Conservation (phyloP, 2,797 vertebrate genomes). For the Dryobates pubescens region DNA sequence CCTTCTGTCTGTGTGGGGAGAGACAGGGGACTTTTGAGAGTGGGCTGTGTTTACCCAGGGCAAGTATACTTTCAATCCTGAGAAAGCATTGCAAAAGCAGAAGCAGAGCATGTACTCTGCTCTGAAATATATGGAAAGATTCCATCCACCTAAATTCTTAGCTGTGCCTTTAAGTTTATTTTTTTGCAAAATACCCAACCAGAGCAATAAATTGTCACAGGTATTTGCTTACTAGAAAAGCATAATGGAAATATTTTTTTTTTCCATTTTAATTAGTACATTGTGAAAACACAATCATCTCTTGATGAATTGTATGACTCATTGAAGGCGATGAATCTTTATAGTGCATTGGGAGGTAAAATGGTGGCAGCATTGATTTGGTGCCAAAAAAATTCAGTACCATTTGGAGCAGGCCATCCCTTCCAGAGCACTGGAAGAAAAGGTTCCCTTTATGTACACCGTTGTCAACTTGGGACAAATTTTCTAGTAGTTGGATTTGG, state of each 20-base stretch:
- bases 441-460: neutral
- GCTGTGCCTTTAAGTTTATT: neutral
- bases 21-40: no score
- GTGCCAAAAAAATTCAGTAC: neutral
- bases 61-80: neutral
- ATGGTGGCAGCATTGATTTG: neutral
- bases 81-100: neutral
- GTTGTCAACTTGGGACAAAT: neutral
- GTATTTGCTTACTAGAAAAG: neutral
- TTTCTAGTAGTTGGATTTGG: neutral
- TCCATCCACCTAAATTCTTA: neutral
- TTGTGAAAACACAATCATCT: neutral
- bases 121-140: neutral
- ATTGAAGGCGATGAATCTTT: neutral
- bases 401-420: neutral
- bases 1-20: no score
- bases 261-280: neutral
- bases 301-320: neutral
- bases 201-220: neutral
- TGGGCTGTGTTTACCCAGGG: no score
- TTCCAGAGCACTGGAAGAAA: neutral
- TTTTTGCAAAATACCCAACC: neutral
- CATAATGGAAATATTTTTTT: neutral
- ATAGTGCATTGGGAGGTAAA: neutral
- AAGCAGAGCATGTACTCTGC: neutral